phyloP scores from a whole-genome alignment of 2,888 invertebrate species.

The Leptura quadrifasciata region DNA sequence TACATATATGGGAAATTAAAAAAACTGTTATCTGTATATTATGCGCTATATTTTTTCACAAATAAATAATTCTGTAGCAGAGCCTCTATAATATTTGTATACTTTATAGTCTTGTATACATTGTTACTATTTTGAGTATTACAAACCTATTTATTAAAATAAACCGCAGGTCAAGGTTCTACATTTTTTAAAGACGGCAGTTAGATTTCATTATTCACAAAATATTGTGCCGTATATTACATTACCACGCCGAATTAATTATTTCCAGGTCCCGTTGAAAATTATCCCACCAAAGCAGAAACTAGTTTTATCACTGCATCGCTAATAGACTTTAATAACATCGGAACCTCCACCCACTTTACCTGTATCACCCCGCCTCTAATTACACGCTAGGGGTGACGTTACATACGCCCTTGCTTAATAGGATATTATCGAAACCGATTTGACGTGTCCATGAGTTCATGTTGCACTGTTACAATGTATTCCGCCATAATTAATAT shows the following conservation, averaged over 20 bases:
- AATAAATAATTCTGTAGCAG: no score
- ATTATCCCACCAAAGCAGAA: conserved; percentile 24
- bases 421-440: conserved; percentile 42
- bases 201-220: neutral
- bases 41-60: no score
- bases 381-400: conserved; percentile 43
- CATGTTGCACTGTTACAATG: conserved; percentile 11
- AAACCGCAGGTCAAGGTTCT: no score
- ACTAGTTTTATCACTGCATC: conserved; percentile 39
- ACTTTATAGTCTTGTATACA: no score
- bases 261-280: neutral
- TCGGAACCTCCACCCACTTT: conserved; percentile 42
- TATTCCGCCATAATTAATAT: conserved; percentile 29
- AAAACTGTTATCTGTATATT: no score
- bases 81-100: no score
- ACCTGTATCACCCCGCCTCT: conserved; percentile 37
- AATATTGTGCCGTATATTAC: neutral
- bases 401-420: conserved; percentile 37
- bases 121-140: no score
- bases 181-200: no score
- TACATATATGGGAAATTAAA: no score
- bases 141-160: no score
- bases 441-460: conserved; percentile 27
- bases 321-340: conserved; percentile 43
- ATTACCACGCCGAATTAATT: neutral